Conservation (phyloP, 2,797 vertebrate species). For the Acipenser oxyrinchus region DNA sequence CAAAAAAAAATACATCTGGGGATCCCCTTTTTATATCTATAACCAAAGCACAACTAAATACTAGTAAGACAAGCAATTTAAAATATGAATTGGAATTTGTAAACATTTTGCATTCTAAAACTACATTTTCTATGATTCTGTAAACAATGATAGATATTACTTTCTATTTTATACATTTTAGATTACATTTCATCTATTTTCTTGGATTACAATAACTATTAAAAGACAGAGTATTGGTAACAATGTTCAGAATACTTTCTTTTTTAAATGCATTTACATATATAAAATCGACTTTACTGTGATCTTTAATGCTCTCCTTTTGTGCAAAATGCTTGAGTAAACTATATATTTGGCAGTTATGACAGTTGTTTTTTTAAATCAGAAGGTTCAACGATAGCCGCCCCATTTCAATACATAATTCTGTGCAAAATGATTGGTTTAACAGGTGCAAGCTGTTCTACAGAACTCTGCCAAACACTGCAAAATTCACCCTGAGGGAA, state of each 20-base stretch:
- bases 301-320: constrained; percentile 53
- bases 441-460: constrained; percentile 61
- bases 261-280: constrained; percentile 60
- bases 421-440: constrained; percentile 64
- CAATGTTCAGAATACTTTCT: constrained; percentile 55
- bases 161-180: constrained; percentile 53
- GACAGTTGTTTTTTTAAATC: constrained; percentile 43
- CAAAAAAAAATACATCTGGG: background rate
- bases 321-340: constrained; percentile 85
- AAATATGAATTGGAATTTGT: too few relatives aligned
- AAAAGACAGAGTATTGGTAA: constrained; percentile 61
- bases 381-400: constrained; percentile 33
- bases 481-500: constrained; percentile 35
- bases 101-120: too few relatives aligned
- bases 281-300: constrained; percentile 68
- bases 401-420: constrained; percentile 42
- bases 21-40: background rate
- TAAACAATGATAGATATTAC: constrained; percentile 65
- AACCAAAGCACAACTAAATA: too few relatives aligned
- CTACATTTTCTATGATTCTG: constrained; percentile 44
- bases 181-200: constrained; percentile 61
- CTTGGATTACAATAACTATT: constrained; percentile 62
- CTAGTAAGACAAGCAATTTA: too few relatives aligned
- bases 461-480: constrained; percentile 41
- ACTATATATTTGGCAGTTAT: constrained; percentile 81